Percentiles rank a stretch among this genome's conserved stretches.
Conservation (phyloP, 2,888 invertebrate genomes). For the Hirtodrosophila histrioides region DNA sequence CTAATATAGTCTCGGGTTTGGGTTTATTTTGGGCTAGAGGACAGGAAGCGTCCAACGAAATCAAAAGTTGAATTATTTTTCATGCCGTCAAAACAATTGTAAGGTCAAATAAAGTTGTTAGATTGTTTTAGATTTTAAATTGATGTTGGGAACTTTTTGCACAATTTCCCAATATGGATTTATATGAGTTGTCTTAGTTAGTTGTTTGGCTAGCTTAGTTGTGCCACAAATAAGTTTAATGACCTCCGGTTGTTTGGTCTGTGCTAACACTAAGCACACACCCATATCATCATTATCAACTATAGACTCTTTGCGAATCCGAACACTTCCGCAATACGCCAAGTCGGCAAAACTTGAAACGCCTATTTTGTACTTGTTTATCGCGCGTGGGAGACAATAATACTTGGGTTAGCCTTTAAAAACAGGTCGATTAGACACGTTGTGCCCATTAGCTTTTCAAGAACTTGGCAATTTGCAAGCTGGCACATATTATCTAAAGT, state of each 20-base stretch:
- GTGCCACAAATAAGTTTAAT: slow-evolving; percentile 63
- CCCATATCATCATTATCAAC: slow-evolving; percentile 10
- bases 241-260: slow-evolving; percentile 49
- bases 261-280: slow-evolving; percentile 21
- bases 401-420: slow-evolving; percentile 38
- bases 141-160: slow-evolving; percentile 59
- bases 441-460: slow-evolving; percentile 52
- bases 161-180: slow-evolving; percentile 54
- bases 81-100: slow-evolving; percentile 55
- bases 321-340: slow-evolving; percentile 67
- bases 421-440: slow-evolving; percentile 50
- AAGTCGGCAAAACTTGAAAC: slow-evolving; percentile 66
- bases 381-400: slow-evolving; percentile 45
- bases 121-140: slow-evolving; percentile 22
- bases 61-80: slow-evolving; percentile 60
- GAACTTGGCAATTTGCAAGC: slow-evolving; percentile 31
- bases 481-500: slow-evolving; percentile 25
- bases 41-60: slow-evolving; percentile 53
- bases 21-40: slow-evolving; percentile 8
- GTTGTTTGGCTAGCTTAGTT: slow-evolving; percentile 6
- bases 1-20: slow-evolving; percentile 44
- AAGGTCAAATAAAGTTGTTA: slow-evolving; percentile 61
- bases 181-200: slow-evolving; percentile 17
- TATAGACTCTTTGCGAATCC: slow-evolving; percentile 8
- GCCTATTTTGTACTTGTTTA: slow-evolving; percentile 44